Evolutionary conservation across 2,113 vertebrate genomes (phyloP).

Genomic region (Arenaria interpres): DNA sequence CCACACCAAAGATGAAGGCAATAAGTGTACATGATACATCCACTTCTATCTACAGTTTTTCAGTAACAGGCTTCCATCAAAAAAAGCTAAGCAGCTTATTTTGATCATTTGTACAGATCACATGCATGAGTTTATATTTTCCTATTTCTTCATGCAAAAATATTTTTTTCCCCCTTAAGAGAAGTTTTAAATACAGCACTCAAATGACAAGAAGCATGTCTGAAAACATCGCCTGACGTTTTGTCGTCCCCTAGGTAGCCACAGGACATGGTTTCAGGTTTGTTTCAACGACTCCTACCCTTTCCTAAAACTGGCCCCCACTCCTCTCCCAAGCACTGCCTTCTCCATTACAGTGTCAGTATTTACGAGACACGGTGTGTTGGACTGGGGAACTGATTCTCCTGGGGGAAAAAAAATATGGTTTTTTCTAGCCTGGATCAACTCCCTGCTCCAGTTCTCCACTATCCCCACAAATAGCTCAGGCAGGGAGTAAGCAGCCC

Average conservation of each 20-base stretch:
- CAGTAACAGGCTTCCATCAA: not conserved
- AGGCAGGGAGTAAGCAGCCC: not conserved
- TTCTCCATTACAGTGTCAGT: rapidly evolving
- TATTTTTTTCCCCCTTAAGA: not conserved
- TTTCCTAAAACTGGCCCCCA: not conserved
- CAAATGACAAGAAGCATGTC: rapidly evolving
- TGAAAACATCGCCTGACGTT: not conserved
- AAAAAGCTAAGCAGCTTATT: not conserved
- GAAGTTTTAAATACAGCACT: not conserved
- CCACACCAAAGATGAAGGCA: not conserved
- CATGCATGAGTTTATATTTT: not conserved
- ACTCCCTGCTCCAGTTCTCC: not conserved
- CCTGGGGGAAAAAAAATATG: not conserved
- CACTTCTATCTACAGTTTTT: not conserved
- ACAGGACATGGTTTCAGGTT: not conserved
- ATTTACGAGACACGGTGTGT: rapidly evolving
- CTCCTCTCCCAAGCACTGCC: not conserved
- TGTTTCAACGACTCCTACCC: not conserved
- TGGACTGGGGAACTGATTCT: not conserved
- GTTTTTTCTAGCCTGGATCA: not conserved
- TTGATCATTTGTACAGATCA: not conserved
- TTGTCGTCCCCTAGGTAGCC: not conserved
- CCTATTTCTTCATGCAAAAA: not conserved
- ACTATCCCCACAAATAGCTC: not conserved
- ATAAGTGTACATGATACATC: not conserved